Conservation (phyloP, 2,797 vertebrate genomes). For the Arctocebus calabarensis region DNA sequence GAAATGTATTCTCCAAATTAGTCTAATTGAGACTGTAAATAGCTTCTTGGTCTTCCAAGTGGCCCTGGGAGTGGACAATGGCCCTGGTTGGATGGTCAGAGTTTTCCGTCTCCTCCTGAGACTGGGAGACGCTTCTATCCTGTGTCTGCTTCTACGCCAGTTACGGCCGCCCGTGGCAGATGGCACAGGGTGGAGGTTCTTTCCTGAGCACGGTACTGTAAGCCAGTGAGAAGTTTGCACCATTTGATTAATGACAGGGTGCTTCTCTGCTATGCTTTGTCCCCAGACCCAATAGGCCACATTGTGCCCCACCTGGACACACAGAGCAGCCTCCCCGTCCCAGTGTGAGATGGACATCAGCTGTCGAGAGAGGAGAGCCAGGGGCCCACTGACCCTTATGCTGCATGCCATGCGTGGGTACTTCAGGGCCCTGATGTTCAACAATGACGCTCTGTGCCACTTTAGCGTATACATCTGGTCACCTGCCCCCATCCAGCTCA, state of each 20-base stretch:
- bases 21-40: slow-evolving; percentile 15
- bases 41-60: slow-evolving; percentile 66
- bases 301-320: background rate
- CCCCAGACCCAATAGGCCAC: background rate
- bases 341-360: background rate
- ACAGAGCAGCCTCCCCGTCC: background rate
- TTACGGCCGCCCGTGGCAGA: background rate
- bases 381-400: background rate
- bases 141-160: background rate
- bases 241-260: background rate
- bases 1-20: slow-evolving; percentile 72
- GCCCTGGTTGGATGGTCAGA: background rate
- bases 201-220: background rate
- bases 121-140: background rate
- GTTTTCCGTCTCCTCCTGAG: slow-evolving; percentile 27
- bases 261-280: background rate
- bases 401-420: too few species aligned
- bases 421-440: background rate
- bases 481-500: background rate
- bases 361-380: background rate
- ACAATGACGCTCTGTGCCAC: background rate
- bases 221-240: background rate
- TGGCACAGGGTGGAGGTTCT: background rate
- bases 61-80: background rate
- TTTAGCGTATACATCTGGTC: background rate